Evolutionary conservation across 2,888 invertebrate genomes (phyloP).

Genomic region (Tridacna gigas): DNA sequence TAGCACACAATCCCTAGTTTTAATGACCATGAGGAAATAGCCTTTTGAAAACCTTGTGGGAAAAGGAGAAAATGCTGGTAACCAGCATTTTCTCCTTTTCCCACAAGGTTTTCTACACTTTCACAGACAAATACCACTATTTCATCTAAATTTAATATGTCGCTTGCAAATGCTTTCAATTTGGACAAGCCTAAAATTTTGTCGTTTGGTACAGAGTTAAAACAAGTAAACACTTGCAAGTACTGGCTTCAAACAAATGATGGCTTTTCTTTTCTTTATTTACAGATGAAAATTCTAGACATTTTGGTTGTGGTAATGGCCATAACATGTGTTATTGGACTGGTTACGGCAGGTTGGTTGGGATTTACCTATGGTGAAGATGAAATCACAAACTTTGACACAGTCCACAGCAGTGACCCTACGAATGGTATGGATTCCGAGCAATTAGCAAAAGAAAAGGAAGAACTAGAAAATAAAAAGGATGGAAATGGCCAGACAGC

Average conservation of each 20-base stretch:
- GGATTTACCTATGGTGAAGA: constrained; percentile 5
- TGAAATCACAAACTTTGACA: background rate
- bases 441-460: background rate
- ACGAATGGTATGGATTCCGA: background rate
- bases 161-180: no score
- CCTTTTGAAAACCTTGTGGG: no score
- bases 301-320: background rate
- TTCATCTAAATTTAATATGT: no score
- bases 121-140: no score
- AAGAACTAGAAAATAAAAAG: background rate
- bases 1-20: no score
- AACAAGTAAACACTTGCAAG: background rate
- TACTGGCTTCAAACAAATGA: no score
- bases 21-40: no score
- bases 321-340: background rate
- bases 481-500: constrained; percentile 4
- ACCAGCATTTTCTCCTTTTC: no score
- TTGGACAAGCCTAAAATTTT: no score
- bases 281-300: constrained; percentile 18
- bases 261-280: background rate
- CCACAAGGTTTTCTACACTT: no score
- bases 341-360: constrained; percentile 1
- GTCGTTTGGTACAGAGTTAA: no score
- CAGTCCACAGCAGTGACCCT: background rate
- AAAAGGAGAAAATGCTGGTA: no score